phyloP scores from a whole-genome alignment of 2,888 invertebrate species.

The Macrosoma leucophasiata region DNA sequence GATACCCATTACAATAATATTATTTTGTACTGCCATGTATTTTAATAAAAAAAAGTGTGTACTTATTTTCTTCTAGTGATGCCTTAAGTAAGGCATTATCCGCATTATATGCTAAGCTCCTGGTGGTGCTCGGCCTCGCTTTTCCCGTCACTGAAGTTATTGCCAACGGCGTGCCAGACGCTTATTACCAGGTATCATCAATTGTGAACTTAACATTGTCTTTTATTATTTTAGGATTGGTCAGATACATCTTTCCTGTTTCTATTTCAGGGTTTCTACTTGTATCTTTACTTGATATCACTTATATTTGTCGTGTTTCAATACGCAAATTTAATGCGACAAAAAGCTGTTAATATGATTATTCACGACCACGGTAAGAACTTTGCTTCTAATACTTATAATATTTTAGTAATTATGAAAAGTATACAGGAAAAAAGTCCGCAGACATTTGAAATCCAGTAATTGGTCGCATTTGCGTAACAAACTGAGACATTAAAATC shows the following conservation, averaged over 20 bases:
- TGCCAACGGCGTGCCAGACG: constrained; percentile 82
- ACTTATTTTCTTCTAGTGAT: constrained; percentile 68
- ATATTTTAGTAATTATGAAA: constrained; percentile 9
- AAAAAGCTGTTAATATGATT: constrained; percentile 78
- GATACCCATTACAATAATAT: background rate
- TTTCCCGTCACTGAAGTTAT: constrained; percentile 92
- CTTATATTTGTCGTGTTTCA: constrained; percentile 85
- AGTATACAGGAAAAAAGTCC: no score
- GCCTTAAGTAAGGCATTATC: constrained; percentile 84
- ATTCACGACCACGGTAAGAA: constrained; percentile 69
- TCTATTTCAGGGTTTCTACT: constrained; percentile 83
- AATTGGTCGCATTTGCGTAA: constrained; percentile 69
- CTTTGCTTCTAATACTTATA: constrained; percentile 4
- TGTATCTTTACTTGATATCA: constrained; percentile 86
- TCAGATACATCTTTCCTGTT: no score
- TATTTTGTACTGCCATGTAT: background rate
- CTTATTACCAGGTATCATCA: constrained; percentile 83
- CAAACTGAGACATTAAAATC: constrained; percentile 74
- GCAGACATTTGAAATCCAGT: constrained; percentile 35
- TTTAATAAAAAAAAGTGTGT: background rate
- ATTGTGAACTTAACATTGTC: no score
- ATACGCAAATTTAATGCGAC: constrained; percentile 79
- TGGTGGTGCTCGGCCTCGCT: constrained; percentile 89
- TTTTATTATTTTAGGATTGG: no score
- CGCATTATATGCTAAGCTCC: constrained; percentile 88